Conservation (phyloP, 1,140 invertebrate species). For the Drosophila prosaltans region DNA sequence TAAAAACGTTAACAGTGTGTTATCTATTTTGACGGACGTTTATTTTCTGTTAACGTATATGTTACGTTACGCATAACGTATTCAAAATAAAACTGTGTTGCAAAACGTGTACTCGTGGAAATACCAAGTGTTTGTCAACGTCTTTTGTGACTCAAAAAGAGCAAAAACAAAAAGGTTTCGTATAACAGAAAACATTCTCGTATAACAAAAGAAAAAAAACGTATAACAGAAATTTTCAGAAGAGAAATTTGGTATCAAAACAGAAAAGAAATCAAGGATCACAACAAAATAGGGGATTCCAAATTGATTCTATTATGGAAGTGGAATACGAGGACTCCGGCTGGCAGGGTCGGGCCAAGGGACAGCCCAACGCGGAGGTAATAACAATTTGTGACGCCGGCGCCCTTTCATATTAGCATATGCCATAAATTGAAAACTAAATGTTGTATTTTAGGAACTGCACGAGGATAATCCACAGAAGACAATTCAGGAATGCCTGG, state of each 20-base stretch:
- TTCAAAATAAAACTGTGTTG: too few species aligned
- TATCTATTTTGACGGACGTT: too few species aligned
- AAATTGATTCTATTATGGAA: slow-evolving; percentile 60
- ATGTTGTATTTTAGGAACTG: slow-evolving; percentile 83
- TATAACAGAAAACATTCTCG: slow-evolving; percentile 6
- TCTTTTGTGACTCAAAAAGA: too few species aligned
- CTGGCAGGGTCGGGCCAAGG: slow-evolving; percentile 75
- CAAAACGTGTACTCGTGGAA: too few species aligned
- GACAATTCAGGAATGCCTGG: slow-evolving; percentile 93
- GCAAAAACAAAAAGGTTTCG: background rate
- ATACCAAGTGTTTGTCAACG: too few species aligned
- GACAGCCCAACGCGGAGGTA: slow-evolving; percentile 64
- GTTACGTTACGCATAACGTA: too few species aligned
- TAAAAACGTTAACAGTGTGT: too few species aligned
- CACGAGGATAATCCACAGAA: slow-evolving; percentile 93
- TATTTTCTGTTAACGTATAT: too few species aligned
- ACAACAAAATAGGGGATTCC: too few species aligned
- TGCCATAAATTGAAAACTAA: background rate
- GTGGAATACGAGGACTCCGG: slow-evolving; percentile 82
- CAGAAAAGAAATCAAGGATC: background rate
- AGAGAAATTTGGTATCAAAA: background rate
- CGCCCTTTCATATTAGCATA: slow-evolving; percentile 1
- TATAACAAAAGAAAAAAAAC: background rate
- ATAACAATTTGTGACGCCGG: background rate
- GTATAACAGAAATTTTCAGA: background rate